Base-by-base conservation (phyloP, 1,140 invertebrate genomes). In the Bombyx mandarina region DNA sequence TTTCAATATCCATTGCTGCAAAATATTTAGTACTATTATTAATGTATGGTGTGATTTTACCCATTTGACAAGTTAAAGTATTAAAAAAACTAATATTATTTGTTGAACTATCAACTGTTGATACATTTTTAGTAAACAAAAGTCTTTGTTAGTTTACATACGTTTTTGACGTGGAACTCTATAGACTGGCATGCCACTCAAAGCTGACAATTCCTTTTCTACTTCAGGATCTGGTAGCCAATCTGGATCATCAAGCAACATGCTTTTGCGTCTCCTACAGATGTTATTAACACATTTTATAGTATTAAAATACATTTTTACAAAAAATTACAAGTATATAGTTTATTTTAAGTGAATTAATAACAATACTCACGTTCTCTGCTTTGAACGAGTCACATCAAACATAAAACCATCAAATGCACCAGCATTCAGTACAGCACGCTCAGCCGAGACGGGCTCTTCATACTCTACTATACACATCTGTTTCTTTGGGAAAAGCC, bases 401-500 rank as follows among this genome's bases (percentile, higher is more conserved):
- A 93, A 93, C 75, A 89, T 86, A 44, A 91, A 84, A 0, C 90
- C 91, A 66, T 90, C 88, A 73, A 88, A 92, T 10, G 89, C 83
- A 4, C 89, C 90, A 43, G 89, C 89, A 66, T 91, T 90, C 1
- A 89, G 67, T 18, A 91, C 83, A 0, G 93, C 93, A 50, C 81
- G 75, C 53, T 88, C 88, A 3, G 90, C 91, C 48, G 89, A 88
- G 8, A 80, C 80, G 53, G 89, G 88, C 6, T 77, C 89, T 54
- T 89, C 82, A 86, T 92, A 94, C 69, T 91, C 90, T 5, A 93
- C 88, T 0, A 90, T 88, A 64, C 92, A 92, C 56, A 81, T 87
- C 54, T 89, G 86, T 48, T 88, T 88, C 54, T 89, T 91, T 0
- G 91, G 90, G 12, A 89, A 88, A 53, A 93, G 83, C 18, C 89